Base-by-base conservation (phyloP, 2,113 vertebrate species). In the Embiotoca jacksoni region DNA sequence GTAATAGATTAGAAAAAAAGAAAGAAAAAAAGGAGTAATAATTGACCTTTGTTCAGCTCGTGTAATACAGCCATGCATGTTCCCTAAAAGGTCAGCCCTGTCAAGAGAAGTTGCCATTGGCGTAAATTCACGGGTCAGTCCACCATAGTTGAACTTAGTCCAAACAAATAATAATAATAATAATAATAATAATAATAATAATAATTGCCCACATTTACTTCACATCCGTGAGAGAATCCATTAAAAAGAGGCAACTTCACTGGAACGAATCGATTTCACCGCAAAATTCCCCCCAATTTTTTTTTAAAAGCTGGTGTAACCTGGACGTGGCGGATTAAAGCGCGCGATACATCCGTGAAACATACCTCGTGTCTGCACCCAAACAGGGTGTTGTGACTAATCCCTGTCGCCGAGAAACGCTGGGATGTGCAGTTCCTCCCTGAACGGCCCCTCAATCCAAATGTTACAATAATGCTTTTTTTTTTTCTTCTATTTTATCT, bases 391-490 rank as follows among this genome's bases (percentile, higher is more conserved):
- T 58, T 33, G 54, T 47, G 67, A 85, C 57, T 61, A 67, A 79
- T 68, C 52, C 57, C 56, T 16, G 35, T 50, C 54, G 61, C 32
- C 78, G n/a, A 67, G 33, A 69, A 78, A 66, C n/a, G 72, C 57
- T 66, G 30, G 32, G 32, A 65, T 72, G 79, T 69, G 62, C 72
- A 64, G 56, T 66, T 66, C 47, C 72, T 70, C 41, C 33, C 58
- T 30, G 68, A 80, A 58, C 52, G 72, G 53, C 64, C 81, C 23
- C 60, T 72, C 44, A 75, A 75, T 64, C 39, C 54, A 58, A 23
- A 36, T 67, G 53, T 75, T 65, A 65, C 56, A 78, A 69, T 31
- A 81, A 81, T 52, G n/a, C 65, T 50, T 67, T 60, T 65, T 60
- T 53, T 60, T 10, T 41, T 50, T 5, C 11, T 47, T 31, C 36